phyloP scores from a whole-genome alignment of 2,113 vertebrate species.

The Spizaetus ornatus region DNA sequence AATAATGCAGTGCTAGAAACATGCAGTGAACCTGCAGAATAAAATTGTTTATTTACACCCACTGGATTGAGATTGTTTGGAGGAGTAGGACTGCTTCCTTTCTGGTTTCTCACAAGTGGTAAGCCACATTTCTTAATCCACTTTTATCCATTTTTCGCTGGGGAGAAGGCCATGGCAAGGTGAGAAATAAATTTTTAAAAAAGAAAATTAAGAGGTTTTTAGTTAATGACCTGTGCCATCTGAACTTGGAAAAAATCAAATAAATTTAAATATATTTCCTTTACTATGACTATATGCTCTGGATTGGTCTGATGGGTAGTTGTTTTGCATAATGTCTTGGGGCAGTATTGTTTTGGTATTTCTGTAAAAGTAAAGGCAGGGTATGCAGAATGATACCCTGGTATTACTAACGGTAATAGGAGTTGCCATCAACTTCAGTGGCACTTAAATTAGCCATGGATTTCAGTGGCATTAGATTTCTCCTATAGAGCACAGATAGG shows the following conservation, averaged over 20 bases:
- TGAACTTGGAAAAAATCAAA: not conserved
- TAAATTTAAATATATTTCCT: not conserved
- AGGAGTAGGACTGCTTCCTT: not conserved
- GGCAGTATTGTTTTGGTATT: not conserved
- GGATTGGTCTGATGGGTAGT: not conserved
- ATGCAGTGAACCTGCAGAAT: not conserved
- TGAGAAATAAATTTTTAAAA: not conserved
- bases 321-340: not conserved
- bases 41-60: not conserved
- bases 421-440: not conserved
- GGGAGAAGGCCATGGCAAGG: not conserved
- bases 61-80: not conserved
- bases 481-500: not conserved
- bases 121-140: not conserved
- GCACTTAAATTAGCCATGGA: not conserved
- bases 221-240: not conserved
- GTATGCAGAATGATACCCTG: not conserved
- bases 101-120: not conserved
- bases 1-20: not conserved
- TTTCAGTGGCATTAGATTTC: not conserved
- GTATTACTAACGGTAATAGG: not conserved
- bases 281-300: not conserved
- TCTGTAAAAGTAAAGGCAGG: not conserved
- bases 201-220: not conserved
- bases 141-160: not conserved